A percentile compares a stretch with the other conserved stretches of the same genome.
These are phyloP conservation scores for Stegodyphus mimosarum DNA, from an alignment of 1,140 invertebrate genomes.

Conservation along the genomic window DNA sequence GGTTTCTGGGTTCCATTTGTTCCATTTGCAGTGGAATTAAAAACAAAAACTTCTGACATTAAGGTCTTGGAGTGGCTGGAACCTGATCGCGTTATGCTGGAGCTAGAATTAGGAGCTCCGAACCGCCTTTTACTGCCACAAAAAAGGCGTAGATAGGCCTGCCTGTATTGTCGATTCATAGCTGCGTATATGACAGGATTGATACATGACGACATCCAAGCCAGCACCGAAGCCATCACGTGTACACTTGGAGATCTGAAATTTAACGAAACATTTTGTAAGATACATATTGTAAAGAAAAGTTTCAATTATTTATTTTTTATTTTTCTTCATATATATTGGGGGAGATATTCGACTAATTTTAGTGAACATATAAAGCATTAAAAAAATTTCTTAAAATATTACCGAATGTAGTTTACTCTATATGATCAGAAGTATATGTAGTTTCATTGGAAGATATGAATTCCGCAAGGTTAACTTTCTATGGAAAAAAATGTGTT, in stretches of 20 bases:
- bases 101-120: background rate
- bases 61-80: conserved; percentile 54
- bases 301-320: background rate
- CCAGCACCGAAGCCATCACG: conserved; percentile 72
- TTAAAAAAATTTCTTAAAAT: too few species aligned
- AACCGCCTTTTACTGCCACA: conserved; percentile 30
- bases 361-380: background rate
- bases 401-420: too few species aligned
- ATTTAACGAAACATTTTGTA: background rate
- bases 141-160: conserved; percentile 74
- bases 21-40: conserved; percentile 28
- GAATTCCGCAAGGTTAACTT: too few species aligned
- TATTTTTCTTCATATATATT: too few species aligned
- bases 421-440: too few species aligned
- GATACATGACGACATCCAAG: conserved; percentile 73
- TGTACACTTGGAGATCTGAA: conserved; percentile 77
- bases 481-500: too few species aligned
- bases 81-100: conserved; percentile 8
- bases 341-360: too few species aligned
- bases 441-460: too few species aligned
- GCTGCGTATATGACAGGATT: conserved; percentile 79
- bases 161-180: conserved; percentile 87
- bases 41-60: conserved; percentile 52
- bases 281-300: background rate
- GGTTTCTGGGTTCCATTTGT: background rate